Evolutionary conservation across 2,888 invertebrate genomes (phyloP), one percentile per base, ranked within the genome.

Genomic region (Drosophila siamana): DNA sequence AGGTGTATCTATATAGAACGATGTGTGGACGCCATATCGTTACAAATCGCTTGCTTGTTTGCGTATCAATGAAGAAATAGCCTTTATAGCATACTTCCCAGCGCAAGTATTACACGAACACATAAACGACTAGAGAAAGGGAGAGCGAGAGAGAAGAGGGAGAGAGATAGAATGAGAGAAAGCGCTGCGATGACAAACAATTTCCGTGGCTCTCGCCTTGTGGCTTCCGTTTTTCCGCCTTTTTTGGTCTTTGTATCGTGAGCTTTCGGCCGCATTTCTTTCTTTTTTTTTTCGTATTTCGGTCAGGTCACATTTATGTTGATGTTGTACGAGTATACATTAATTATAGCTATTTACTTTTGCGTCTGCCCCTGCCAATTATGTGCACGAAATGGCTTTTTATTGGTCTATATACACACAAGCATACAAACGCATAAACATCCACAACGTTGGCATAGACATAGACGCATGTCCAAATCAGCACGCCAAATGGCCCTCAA

Each of bases 361-460:
- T 65, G 65, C 66, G 64, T 36, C 69, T 59, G 65, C 54, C 64
- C 74, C 61, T 70, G 77, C 74, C 86, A 83, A 83, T 83, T 86
- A 83, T 86, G 86, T 81, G 81, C 84, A 81, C 83, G 82, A 83
- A 83, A 83, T 84, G 77, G 84, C 86, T 77, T 83, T 86, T 86
- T 83, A 83, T 83, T 86, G 84, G 72, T 67, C 69, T 72, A 83
- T 67, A 85, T 68, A 74, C 48, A 77, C 36, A 54, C 13, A 54
- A 9, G 54, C 51, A 51, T n/a, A 41, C 8, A 26, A 11, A 50
- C 19, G n/a, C 22, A 13, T 4, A 47, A 8, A 36, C 26, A 19
- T 16, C 7, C 48, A 33, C 4, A 9, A n/a, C 33, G 11, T 11
- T n/a, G 1, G 24, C 38, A 28, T 40, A 60, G 50, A 68, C 57